phyloP scores from a whole-genome alignment of 1,140 invertebrate species.

The Zaprionus africanus region DNA sequence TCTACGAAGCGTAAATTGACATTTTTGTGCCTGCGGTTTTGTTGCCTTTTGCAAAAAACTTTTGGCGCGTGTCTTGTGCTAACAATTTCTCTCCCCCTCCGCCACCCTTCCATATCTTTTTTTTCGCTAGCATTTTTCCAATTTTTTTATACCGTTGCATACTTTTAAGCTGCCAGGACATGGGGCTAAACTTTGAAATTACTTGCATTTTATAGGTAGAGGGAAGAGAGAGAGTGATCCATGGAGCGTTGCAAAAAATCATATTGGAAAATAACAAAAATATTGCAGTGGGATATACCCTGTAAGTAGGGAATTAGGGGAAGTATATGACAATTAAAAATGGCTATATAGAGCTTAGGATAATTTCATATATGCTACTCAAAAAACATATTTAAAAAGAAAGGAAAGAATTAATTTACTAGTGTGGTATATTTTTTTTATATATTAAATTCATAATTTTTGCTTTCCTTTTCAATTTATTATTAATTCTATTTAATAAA shows the following conservation, averaged over 20 bases:
- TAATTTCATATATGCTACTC: too few relatives aligned
- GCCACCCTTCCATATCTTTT: constrained; percentile 6
- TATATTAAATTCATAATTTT: too few relatives aligned
- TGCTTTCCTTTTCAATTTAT: too few relatives aligned
- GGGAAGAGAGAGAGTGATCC: neutral
- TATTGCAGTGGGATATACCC: constrained; percentile 23
- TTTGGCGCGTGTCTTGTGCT: constrained; percentile 72
- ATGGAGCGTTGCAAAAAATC: constrained; percentile 34
- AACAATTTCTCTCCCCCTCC: constrained; percentile 51
- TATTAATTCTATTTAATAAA: too few relatives aligned
- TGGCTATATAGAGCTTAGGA: too few relatives aligned
- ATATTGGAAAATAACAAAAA: constrained; percentile 62
- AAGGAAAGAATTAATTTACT: too few relatives aligned
- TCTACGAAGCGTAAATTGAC: constrained; percentile 75
- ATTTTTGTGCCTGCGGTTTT: constrained; percentile 79
- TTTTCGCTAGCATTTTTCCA: neutral
- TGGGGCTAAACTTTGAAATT: constrained; percentile 71
- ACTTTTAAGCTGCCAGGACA: constrained; percentile 65
- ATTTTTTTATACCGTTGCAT: constrained; percentile 29
- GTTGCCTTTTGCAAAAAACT: constrained; percentile 53
- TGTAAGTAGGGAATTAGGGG: neutral
- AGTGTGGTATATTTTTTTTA: too few relatives aligned
- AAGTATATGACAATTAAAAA: too few relatives aligned
- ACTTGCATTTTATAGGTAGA: constrained; percentile 66
- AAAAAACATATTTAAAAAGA: too few relatives aligned